phyloP scores from a whole-genome alignment of 2,797 vertebrate genomes.

The Ciconia nigra region DNA sequence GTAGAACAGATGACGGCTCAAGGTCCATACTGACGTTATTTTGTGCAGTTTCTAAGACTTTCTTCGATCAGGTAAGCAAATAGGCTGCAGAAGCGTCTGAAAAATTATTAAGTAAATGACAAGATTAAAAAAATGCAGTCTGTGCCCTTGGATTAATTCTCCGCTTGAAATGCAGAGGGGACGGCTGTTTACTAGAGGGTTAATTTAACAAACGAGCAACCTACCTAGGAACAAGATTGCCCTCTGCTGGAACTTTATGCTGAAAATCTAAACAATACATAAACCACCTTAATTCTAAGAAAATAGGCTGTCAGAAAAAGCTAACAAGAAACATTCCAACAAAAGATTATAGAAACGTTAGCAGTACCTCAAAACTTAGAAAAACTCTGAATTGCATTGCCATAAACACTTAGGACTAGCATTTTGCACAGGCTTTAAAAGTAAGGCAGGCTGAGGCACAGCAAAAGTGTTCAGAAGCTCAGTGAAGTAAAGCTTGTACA shows the following conservation, averaged over 20 bases:
- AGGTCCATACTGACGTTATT: background rate
- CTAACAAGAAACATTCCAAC: background rate
- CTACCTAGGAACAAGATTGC: conserved; percentile 35
- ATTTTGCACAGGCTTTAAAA: background rate
- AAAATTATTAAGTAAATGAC: background rate
- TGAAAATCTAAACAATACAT: background rate
- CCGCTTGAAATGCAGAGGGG: background rate
- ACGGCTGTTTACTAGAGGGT: background rate
- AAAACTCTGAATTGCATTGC: background rate
- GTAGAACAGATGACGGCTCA: background rate
- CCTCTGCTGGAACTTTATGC: conserved; percentile 46
- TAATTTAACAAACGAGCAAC: background rate
- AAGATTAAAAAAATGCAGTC: background rate
- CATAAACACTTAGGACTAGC: background rate
- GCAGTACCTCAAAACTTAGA: background rate
- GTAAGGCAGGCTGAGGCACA: background rate
- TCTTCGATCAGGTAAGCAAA: background rate
- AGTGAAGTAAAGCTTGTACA: background rate
- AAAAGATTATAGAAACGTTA: background rate
- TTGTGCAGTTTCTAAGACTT: background rate
- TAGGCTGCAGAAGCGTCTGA: background rate
- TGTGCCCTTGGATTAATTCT: background rate
- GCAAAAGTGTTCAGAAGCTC: background rate
- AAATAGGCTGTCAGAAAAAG: background rate
- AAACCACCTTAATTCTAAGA: background rate